phyloP scores from a whole-genome alignment of 2,113 vertebrate genomes.

The Eurystomus gularis region DNA sequence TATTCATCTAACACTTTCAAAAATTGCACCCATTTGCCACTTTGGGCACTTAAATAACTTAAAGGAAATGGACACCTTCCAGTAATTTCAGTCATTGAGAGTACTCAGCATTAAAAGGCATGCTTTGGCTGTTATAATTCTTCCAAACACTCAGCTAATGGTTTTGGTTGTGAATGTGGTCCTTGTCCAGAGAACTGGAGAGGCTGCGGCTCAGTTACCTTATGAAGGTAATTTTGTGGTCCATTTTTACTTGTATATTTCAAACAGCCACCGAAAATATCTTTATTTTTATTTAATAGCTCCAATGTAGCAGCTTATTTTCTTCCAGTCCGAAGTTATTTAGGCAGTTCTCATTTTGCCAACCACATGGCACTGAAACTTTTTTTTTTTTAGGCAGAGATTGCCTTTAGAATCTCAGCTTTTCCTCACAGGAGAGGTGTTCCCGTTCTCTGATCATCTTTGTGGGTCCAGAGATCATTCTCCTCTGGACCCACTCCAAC shows the following conservation, averaged over 20 bases:
- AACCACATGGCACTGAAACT: background rate
- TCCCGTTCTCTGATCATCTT: background rate
- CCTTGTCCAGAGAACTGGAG: background rate
- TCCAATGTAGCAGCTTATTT: background rate
- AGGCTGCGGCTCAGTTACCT: background rate
- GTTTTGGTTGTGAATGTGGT: background rate
- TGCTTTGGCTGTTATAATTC: conserved; percentile 31
- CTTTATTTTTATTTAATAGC: background rate
- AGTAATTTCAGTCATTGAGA: conserved; percentile 51
- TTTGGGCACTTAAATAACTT: conserved; percentile 41
- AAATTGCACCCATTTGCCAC: conserved; percentile 39
- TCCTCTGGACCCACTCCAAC: background rate
- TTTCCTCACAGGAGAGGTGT: background rate
- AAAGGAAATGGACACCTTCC: conserved; percentile 14
- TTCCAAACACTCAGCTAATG: conserved; percentile 31
- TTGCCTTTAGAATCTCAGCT: background rate
- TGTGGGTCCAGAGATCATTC: no score
- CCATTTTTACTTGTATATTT: background rate
- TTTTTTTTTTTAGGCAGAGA: background rate
- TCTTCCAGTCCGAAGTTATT: background rate
- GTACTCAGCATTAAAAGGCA: conserved; percentile 29
- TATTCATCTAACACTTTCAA: conserved; percentile 4
- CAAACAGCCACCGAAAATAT: background rate
- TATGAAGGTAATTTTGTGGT: background rate
- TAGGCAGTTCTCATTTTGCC: background rate